phyloP scores from a whole-genome alignment of 2,113 vertebrate species.

The Chelonoidis abingdonii region DNA sequence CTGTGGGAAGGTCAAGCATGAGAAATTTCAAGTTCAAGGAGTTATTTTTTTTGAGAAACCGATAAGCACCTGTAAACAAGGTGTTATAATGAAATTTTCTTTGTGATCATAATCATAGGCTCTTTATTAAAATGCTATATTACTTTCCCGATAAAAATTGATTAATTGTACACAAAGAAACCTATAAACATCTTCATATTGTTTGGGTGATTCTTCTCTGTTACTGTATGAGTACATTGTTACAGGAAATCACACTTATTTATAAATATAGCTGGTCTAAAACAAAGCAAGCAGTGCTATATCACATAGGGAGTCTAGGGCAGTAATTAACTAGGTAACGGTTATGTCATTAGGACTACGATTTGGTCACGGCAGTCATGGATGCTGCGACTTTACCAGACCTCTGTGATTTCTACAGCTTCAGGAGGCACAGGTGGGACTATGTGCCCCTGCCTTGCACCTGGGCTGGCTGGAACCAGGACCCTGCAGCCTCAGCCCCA shows the following conservation, averaged over 20 bases:
- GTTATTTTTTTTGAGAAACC: neutral
- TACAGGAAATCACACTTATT: neutral
- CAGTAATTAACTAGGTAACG: neutral
- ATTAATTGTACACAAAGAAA: neutral
- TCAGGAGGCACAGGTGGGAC: too few relatives aligned
- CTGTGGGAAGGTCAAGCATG: neutral
- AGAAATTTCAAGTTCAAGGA: neutral
- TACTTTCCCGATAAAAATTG: neutral
- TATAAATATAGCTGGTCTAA: neutral
- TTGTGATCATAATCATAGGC: neutral
- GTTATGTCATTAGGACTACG: neutral
- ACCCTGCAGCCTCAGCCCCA: too few relatives aligned
- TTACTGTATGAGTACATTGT: neutral
- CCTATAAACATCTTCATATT: neutral
- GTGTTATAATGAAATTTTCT: neutral
- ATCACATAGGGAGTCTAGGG: neutral
- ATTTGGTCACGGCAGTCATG: too few relatives aligned
- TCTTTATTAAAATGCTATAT: neutral
- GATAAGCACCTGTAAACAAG: neutral
- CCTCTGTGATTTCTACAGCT: too few relatives aligned
- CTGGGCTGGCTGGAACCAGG: too few relatives aligned
- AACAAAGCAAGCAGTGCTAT: neutral
- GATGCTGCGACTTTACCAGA: too few relatives aligned
- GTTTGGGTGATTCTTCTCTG: neutral
- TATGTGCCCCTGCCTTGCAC: too few relatives aligned